Evolutionary conservation across 64 coral and sea anemone genomes (phyloP), one percentile per base, ranked within the genome.

Genomic region (Stichodactyla mertensii): DNA sequence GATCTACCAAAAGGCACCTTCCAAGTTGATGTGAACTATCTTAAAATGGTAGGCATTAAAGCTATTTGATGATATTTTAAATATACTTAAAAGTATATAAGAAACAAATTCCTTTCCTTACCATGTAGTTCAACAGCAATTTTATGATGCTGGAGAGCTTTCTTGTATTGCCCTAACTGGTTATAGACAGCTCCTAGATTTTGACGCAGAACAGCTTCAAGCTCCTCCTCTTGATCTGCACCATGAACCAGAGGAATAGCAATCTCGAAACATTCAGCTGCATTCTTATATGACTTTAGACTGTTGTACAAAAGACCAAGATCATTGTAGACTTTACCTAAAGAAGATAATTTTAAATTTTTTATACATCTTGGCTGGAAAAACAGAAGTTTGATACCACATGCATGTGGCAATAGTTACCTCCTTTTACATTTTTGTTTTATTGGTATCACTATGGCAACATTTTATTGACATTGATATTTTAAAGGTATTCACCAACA

Each of bases 131-230:
- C 23, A 64, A 92, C 83, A 16, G 97, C 93, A 71, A 87, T 60
- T 6, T 89, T 61, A 61, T 99, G 97, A 64, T 91, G 94, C 20
- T 92, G 82, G 28, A 95, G 87, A 52, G 90, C 93, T 86, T 99
- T 92, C 56, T 86, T 57, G 85, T 86, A 99, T 45, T 90, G 55
- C 7, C 86, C 69, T 69, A 99, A 82, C 52, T 99, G 93, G 82
- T 99, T 99, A 54, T 95, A 92, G 16, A 99, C 88, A 58, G 97
- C 97, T 81, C 97, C 97, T 15, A 99, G 53, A 80, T 99, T 99
- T 82, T 92, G 91, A 20, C 80, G 91, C n/a, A 92, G 55, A 20
- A 88, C 82, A 31, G 91, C 91, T 84, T 85, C 86, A 54, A 92
- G 64, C 57, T 83, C 19, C 51, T 79, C 85, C 61, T 92, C 86